Conservation (phyloP, 2,888 invertebrate genomes). For the Ellobium chinense region DNA sequence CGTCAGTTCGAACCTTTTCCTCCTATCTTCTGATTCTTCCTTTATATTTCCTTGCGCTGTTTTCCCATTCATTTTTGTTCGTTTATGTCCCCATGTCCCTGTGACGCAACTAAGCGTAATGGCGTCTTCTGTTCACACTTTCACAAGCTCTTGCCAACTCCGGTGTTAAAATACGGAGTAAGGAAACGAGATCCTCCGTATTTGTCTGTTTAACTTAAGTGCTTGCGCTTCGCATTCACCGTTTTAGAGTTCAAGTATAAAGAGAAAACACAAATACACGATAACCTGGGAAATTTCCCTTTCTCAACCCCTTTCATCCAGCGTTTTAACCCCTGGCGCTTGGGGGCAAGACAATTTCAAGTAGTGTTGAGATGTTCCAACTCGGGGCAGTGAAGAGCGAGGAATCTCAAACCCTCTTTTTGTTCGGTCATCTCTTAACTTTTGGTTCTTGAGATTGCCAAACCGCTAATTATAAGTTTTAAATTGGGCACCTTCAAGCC, state of each 20-base stretch:
- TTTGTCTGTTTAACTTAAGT: background rate
- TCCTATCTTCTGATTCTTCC: background rate
- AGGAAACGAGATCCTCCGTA: background rate
- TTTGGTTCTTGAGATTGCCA: background rate
- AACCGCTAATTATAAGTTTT: constrained; percentile 6
- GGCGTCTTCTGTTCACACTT: background rate
- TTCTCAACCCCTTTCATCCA: background rate
- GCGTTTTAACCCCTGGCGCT: background rate
- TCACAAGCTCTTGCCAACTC: background rate
- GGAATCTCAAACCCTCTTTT: background rate
- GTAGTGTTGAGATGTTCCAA: background rate
- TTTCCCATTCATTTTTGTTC: background rate
- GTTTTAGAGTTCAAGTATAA: background rate
- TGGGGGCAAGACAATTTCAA: background rate
- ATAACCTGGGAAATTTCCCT: background rate
- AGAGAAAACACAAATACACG: background rate
- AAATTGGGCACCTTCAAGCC: background rate
- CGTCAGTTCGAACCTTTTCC: too few relatives aligned
- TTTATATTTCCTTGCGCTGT: background rate
- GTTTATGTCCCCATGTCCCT: background rate
- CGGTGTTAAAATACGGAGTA: background rate
- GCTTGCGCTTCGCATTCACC: background rate
- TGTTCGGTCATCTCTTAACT: constrained; percentile 1
- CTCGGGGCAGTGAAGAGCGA: background rate
- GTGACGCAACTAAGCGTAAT: background rate